Conservation (phyloP, 2,113 vertebrate species). For the Lepus timidus region DNA sequence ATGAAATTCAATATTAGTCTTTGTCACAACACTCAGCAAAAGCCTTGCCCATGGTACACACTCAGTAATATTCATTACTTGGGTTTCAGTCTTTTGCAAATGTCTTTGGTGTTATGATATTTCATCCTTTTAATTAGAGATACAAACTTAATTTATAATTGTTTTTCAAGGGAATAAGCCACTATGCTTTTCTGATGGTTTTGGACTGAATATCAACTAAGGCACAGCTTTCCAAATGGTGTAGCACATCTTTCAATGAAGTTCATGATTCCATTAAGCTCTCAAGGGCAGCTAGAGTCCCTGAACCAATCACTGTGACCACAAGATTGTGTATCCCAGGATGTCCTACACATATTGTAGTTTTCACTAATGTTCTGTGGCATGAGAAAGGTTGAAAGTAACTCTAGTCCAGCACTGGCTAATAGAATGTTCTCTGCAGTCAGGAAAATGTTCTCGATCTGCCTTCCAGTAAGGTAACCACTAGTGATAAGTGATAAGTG, state of each 20-base stretch:
- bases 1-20: slow-evolving; percentile 14
- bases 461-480: not conserved
- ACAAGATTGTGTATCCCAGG: not conserved
- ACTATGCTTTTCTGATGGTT: not conserved
- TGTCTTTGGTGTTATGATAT: not conserved
- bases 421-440: not conserved
- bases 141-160: slow-evolving; percentile 11
- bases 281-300: not conserved
- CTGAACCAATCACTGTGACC: not conserved
- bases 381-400: slow-evolving; percentile 19
- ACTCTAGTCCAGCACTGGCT: not conserved
- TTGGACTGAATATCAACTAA: not conserved
- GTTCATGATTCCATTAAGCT: not conserved
- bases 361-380: not conserved
- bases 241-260: not conserved
- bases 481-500: not conserved
- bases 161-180: not conserved
- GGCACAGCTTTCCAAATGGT: not conserved
- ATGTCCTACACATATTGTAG: not conserved
- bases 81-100: slow-evolving; percentile 29
- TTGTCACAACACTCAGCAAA: not conserved
- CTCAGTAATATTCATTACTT: not conserved
- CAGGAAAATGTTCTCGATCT: not conserved
- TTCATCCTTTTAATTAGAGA: slow-evolving; percentile 51
- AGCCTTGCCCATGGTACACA: not conserved